Evolutionary conservation across 2,113 vertebrate genomes (phyloP), one percentile per base, ranked within the genome.

Genomic region (Girardinichthys multiradiatus): DNA sequence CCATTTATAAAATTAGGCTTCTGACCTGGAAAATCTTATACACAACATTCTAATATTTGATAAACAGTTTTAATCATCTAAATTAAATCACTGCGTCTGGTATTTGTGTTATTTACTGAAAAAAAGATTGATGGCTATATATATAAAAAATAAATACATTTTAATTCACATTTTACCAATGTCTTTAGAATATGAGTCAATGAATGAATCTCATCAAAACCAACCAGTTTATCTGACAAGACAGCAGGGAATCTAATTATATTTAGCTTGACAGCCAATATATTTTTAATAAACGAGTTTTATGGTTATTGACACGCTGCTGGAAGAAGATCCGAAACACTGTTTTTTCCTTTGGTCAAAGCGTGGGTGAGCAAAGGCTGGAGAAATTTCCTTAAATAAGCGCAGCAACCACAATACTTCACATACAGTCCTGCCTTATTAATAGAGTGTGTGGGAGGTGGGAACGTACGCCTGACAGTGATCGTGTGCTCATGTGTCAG

Each of bases 321-420:
- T 39, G 67, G 62, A 39, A 59, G 17, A 57, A 57, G 31, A n/a
- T 28, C 26, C 4, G n/a, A 28, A 57, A 37, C 42, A n/a, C 10
- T 2, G 19, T 8, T 15, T 13, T 27, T 64, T 35, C 60, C 6
- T 28, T 28, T 27, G 30, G 29, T 28, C 8, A 39, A 33, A 45
- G 35, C 19, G 71, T 59, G 57, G 57, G 57, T 12, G 57, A 51
- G 42, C 24, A 7, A 24, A 51, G 39, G 60, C 27, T 39, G 30
- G 35, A 42, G 30, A 35, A 61, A 30, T 15, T 30, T 74, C 82
- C 64, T 68, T 28, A 75, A 78, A 85, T 82, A 80, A 33, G 37
- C 31, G 29, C 28, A 48, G 17, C 45, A 29, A n/a, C 39, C 7
- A 5, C 4, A 13, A 39, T 30, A 48, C 65, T 57, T 4, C 27